These are phyloP conservation scores for Pangasius krempfi DNA, from an alignment of 2,797 vertebrate genomes.

Conservation along the genomic window DNA sequence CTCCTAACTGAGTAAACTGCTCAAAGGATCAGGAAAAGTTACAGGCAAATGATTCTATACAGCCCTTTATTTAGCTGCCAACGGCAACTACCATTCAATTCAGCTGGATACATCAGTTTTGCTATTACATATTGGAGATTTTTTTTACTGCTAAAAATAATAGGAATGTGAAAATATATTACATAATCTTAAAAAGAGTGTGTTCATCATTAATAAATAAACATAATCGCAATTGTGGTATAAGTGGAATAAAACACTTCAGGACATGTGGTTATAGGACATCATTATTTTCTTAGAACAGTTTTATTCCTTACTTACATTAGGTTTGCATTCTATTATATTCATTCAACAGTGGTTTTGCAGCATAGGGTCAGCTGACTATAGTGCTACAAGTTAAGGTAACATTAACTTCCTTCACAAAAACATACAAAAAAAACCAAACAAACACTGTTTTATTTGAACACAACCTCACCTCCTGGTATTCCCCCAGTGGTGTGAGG, in stretches of 20 bases:
- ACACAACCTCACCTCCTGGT: conserved; percentile 89
- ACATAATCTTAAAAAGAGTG: not conserved
- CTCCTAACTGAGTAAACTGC: not conserved
- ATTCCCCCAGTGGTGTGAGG: conserved; percentile 95
- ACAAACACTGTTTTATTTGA: not conserved
- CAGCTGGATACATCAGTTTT: not conserved
- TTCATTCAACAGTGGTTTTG: not conserved
- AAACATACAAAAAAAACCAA: not conserved
- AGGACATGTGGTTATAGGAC: not conserved
- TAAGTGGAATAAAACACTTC: not conserved
- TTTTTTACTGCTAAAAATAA: not conserved
- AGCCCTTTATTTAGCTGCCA: not conserved
- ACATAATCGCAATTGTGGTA: not conserved
- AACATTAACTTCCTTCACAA: not conserved
- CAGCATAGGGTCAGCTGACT: not conserved
- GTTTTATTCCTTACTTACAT: not conserved
- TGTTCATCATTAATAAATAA: not conserved
- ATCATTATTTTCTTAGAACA: not conserved
- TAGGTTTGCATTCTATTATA: not conserved
- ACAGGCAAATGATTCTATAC: not conserved
- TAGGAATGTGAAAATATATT: not conserved
- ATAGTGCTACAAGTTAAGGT: not conserved
- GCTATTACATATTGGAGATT: not conserved
- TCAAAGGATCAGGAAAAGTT: not conserved
- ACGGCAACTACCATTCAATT: not conserved